Conservation (phyloP, 2,113 vertebrate species). For the Carassius carassius region DNA sequence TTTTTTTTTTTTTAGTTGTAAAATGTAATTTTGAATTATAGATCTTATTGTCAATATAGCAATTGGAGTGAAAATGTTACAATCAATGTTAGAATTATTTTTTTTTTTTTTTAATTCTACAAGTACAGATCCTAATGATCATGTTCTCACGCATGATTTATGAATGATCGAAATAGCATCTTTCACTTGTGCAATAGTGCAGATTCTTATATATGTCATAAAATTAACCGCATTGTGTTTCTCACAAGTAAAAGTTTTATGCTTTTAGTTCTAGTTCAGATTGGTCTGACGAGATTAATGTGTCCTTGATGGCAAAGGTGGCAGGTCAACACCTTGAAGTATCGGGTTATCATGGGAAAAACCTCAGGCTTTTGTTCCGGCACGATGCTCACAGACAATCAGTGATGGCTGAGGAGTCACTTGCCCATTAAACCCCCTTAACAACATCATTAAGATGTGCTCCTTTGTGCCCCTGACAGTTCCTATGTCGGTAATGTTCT, state of each 20-base stretch:
- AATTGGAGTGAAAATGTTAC: neutral
- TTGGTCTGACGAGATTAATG: conserved; percentile 35
- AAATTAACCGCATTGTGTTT: neutral
- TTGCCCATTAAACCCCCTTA: conserved; percentile 40
- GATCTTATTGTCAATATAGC: neutral
- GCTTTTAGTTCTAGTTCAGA: neutral
- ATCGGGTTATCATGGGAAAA: conserved; percentile 58
- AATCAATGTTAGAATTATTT: neutral
- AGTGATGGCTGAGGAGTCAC: conserved; percentile 44
- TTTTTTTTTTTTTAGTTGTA: neutral
- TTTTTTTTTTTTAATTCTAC: neutral
- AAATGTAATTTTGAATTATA: neutral
- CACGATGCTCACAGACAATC: conserved; percentile 45
- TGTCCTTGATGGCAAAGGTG: conserved; percentile 30
- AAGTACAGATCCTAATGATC: neutral
- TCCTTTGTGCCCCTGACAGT: conserved; percentile 20
- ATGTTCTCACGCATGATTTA: neutral
- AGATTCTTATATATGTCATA: neutral
- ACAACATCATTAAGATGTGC: conserved; percentile 35
- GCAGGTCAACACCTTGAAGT: conserved; percentile 40
- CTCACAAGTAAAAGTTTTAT: conserved; percentile 3
- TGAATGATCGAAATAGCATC: neutral
- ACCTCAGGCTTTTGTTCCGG: conserved; percentile 48
- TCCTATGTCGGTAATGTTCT: conserved; percentile 18
- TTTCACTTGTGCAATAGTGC: neutral